These are phyloP conservation scores for Mactra quadrangularis DNA, from an alignment of 1,140 invertebrate genomes.

Conservation along the genomic window DNA sequence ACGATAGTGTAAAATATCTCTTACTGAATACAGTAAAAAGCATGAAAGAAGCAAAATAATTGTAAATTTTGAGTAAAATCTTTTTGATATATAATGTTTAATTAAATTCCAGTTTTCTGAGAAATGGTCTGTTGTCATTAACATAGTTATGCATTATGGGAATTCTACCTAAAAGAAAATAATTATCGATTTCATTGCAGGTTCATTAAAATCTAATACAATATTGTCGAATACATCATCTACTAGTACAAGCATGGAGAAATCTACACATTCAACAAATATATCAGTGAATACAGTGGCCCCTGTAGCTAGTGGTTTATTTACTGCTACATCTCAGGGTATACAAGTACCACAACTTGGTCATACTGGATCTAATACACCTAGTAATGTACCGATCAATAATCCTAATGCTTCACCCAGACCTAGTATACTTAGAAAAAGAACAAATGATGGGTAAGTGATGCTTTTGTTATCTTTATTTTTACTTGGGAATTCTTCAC, in stretches of 20 bases:
- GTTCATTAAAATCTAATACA: background rate
- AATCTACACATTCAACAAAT: background rate
- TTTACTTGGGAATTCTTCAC: background rate
- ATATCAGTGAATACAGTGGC: conserved; percentile 38
- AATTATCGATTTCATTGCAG: no score
- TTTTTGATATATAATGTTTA: no score
- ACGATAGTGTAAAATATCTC: no score
- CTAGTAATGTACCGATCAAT: conserved; percentile 36
- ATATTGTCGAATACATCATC: background rate
- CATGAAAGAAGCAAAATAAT: no score
- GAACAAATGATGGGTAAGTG: conserved; percentile 60
- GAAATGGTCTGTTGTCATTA: no score
- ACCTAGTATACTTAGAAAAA: conserved; percentile 55
- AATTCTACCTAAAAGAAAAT: no score
- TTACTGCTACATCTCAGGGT: conserved; percentile 33
- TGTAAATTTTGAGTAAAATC: no score
- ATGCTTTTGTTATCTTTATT: background rate
- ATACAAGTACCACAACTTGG: conserved; percentile 40
- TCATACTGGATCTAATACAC: conserved; percentile 25
- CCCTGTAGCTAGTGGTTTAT: conserved; percentile 51
- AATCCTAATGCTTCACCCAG: conserved; percentile 54
- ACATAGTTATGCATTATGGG: no score
- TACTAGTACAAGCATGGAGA: background rate
- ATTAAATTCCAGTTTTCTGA: no score
- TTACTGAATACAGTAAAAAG: no score